phyloP scores from a whole-genome alignment of 2,888 invertebrate genomes.

The Drosophila testacea region DNA sequence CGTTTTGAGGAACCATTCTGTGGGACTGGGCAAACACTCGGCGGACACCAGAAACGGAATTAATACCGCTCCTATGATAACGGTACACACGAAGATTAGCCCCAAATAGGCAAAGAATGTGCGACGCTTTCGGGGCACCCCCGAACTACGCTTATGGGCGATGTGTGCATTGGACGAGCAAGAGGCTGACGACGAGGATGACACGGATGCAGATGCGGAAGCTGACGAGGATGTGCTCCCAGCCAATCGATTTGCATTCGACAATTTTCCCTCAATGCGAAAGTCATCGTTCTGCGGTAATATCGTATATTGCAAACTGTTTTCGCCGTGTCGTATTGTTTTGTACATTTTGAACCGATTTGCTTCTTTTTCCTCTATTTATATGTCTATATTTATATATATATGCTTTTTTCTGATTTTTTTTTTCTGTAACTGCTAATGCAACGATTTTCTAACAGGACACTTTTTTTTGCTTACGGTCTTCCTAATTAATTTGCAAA shows the following conservation, averaged over 20 bases:
- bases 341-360: conserved; percentile 87
- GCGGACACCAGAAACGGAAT: conserved; percentile 84
- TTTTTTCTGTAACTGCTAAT: conserved; percentile 19
- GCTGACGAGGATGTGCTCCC: conserved; percentile 4
- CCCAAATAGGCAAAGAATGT: conserved; percentile 85
- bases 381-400: conserved; percentile 15
- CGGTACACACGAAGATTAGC: conserved; percentile 84
- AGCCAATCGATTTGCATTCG: conserved; percentile 86
- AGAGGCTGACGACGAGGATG: background rate
- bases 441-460: conserved; percentile 13
- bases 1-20: conserved; percentile 84
- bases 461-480: conserved; percentile 20
- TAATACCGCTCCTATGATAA: conserved; percentile 84
- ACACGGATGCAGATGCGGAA: background rate
- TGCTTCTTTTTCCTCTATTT: background rate
- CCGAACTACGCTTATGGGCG: conserved; percentile 31
- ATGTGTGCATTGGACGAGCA: conserved; percentile 21
- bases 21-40: conserved; percentile 84
- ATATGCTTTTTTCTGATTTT: conserved; percentile 1
- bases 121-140: conserved; percentile 67
- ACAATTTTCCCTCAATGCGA: conserved; percentile 87
- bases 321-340: conserved; percentile 91
- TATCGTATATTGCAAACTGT: conserved; percentile 91
- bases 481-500: conserved; percentile 6
- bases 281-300: conserved; percentile 90